phyloP scores from a whole-genome alignment of 2,888 invertebrate genomes.

The Nomada ruficornis region DNA sequence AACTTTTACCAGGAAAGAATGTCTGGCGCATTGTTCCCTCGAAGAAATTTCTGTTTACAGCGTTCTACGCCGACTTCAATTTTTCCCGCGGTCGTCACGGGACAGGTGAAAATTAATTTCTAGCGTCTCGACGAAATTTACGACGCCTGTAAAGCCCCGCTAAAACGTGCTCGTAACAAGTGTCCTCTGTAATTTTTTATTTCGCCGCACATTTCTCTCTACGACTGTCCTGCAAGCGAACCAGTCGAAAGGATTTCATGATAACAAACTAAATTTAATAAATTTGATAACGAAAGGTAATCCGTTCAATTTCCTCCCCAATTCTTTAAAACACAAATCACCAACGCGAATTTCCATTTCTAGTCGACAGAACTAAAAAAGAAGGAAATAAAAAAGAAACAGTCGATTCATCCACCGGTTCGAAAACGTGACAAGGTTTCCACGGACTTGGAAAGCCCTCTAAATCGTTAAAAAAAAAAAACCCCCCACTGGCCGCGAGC shows the following conservation, averaged over 20 bases:
- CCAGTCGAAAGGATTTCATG: neutral
- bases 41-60: slow-evolving; percentile 38
- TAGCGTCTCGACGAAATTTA: slow-evolving; percentile 22
- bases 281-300: neutral
- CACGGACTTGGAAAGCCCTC: neutral
- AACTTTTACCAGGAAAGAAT: neutral
- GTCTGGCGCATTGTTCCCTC: neutral
- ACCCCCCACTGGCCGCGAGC: neutral
- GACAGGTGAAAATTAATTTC: slow-evolving; percentile 42
- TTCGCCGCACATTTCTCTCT: neutral
- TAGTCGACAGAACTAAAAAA: neutral
- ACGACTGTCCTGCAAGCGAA: neutral
- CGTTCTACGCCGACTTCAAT: slow-evolving; percentile 18
- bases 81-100: slow-evolving; percentile 10
- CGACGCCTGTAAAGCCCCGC: slow-evolving; percentile 30
- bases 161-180: neutral
- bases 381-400: neutral
- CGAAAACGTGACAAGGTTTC: slow-evolving; percentile 29
- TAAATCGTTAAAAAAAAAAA: slow-evolving; percentile 24
- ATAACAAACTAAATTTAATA: neutral
- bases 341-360: no score
- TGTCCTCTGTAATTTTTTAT: slow-evolving; percentile 32
- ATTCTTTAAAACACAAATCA: no score
- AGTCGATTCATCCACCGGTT: neutral
- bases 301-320: no score